Percentiles rank a stretch among this genome's conserved stretches.
phyloP scores from a whole-genome alignment of 2,888 invertebrate species.

The Mesoligia furuncula region DNA sequence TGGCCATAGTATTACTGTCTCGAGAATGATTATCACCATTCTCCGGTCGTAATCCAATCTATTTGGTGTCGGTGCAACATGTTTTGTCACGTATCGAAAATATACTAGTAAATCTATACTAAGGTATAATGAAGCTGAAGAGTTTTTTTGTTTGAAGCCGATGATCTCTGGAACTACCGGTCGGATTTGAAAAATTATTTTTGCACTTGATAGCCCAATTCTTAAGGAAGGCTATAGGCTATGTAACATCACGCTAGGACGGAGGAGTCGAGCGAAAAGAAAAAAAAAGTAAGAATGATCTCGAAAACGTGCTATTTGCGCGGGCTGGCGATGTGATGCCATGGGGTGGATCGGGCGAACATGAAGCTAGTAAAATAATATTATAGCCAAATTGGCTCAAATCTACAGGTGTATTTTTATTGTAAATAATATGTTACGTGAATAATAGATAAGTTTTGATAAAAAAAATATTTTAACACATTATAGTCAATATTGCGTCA shows the following conservation, averaged over 20 bases:
- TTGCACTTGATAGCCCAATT: no score
- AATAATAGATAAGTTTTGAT: background rate
- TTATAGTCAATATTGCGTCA: constrained; percentile 10
- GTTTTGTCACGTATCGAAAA: background rate
- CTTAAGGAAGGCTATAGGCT: no score
- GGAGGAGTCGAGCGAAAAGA: no score
- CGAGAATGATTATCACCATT: background rate
- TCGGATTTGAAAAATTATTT: no score
- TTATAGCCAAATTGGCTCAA: background rate
- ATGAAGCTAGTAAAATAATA: background rate
- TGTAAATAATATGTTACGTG: constrained; percentile 22
- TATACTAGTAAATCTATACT: background rate
- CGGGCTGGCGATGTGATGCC: no score
- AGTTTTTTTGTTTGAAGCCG: no score
- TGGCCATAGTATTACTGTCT: background rate
- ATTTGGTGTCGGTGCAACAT: background rate
- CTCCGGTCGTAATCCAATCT: background rate
- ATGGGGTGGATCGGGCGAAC: no score
- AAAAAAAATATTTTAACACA: background rate
- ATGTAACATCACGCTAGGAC: no score
- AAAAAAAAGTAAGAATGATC: no score
- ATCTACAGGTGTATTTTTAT: background rate
- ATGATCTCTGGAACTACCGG: no score
- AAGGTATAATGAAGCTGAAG: no score
- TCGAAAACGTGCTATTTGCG: no score